Base-by-base conservation (phyloP, 2,888 invertebrate species). In the Kryphioiulus occultus region DNA sequence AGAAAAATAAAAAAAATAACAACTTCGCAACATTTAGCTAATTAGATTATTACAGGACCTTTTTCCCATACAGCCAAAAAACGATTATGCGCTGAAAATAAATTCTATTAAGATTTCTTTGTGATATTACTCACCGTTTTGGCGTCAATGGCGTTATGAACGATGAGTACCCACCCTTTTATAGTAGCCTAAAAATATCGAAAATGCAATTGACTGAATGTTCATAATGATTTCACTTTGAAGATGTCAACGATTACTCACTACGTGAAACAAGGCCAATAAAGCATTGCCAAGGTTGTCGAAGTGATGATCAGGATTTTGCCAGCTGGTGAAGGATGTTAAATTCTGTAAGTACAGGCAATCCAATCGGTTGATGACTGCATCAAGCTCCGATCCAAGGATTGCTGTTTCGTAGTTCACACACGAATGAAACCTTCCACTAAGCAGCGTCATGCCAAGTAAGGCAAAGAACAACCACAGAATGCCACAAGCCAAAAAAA, bases 381-480 rank as follows among this genome's bases (percentile, higher is more conserved):
- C 47, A 47, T 47, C 42, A 42, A 12, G 42, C 42, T 42, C 15
- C 7, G 15, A 42, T 42, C 42, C 15, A 12, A 17, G 15, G 10
- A 19, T 15, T 30, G 30, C 12, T 10, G 12, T 15, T 5, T n/a
- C 32, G 19, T 82, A 15, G 39, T 30, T 42, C 1, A 30, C n/a
- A 12, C 84, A 84, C 17, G 35, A 19, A 26, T 26, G 30, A 42
- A 84, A 84, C 39, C n/a, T n/a, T 19, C 84, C 84, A 44, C 44
- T 42, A 39, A 39, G 82, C 12, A 82, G 10, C 32, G n/a, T 12
- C 26, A 82, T 32, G 15, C 87, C 87, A 82, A 19, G n/a, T 26
- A 82, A 39, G 22, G 82, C 82, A 82, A 87, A 87, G 10, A 82
- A 22, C 26, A 87, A 17, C 87, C 87, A 87, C 0, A 87, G n/a